A percentile compares a stretch with the other conserved stretches of the same genome.
phyloP scores from a whole-genome alignment of 2,797 vertebrate species.

The Dicrostonyx torquatus region DNA sequence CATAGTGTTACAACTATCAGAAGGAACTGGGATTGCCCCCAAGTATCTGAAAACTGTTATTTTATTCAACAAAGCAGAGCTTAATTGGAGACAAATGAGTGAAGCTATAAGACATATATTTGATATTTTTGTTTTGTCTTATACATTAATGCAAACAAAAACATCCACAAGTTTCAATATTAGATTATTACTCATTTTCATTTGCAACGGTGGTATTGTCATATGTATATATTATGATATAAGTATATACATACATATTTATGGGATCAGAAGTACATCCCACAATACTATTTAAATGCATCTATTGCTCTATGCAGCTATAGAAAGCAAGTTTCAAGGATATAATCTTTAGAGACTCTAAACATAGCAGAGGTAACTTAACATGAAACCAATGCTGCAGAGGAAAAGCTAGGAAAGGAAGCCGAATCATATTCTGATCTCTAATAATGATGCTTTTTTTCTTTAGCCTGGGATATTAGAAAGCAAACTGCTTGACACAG shows the following conservation, averaged over 20 bases:
- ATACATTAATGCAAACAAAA: not conserved
- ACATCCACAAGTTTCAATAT: not conserved
- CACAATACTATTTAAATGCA: not conserved
- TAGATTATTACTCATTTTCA: not conserved
- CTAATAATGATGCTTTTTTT: not conserved
- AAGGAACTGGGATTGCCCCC: not conserved
- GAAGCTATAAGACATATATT: not conserved
- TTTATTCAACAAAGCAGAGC: not conserved
- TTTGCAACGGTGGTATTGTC: not conserved
- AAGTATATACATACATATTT: not conserved
- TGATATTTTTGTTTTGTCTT: not conserved
- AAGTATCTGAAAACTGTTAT: not conserved
- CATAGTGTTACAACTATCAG: not conserved
- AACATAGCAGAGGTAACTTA: not conserved
- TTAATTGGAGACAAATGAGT: not conserved
- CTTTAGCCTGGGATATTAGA: not conserved
- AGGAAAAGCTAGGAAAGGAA: not conserved
- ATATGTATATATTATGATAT: not conserved
- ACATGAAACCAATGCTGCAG: not conserved
- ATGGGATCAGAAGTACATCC: not conserved
- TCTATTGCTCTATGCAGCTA: not conserved
- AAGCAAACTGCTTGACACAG: not conserved
- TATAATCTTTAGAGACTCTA: not conserved
- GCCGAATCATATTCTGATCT: not conserved
- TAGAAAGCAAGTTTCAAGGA: not conserved